Conservation (phyloP, 2,113 vertebrate species). For the Leptodactylus fuscus region DNA sequence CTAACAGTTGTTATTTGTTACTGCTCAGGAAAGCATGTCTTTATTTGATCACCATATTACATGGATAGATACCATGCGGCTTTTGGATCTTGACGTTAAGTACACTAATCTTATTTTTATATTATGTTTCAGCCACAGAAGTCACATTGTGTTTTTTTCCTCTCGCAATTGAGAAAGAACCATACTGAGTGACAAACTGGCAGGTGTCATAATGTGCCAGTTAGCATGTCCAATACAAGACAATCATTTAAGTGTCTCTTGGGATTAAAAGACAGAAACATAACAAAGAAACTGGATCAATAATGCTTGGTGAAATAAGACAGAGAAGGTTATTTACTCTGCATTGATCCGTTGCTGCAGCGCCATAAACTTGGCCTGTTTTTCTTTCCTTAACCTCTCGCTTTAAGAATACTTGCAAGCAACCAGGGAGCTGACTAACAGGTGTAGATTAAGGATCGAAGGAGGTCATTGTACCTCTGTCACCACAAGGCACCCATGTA, state of each 20-base stretch:
- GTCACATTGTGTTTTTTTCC: slow-evolving; percentile 12
- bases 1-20: background rate
- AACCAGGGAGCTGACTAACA: slow-evolving; percentile 95
- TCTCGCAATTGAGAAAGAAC: slow-evolving; percentile 61
- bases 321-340: slow-evolving; percentile 99
- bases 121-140: slow-evolving; percentile 27
- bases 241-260: slow-evolving; percentile 75
- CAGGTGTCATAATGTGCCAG: slow-evolving; percentile 82
- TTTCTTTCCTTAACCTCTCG: slow-evolving; percentile 99
- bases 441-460: slow-evolving; percentile 99
- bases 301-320: slow-evolving; percentile 98
- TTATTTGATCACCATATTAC: slow-evolving; percentile 12
- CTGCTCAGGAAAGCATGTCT: background rate
- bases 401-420: slow-evolving; percentile 93
- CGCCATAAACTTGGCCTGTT: slow-evolving; percentile 87
- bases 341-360: slow-evolving; percentile 95
- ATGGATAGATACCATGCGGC: background rate
- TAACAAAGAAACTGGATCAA: slow-evolving; percentile 90
- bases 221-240: slow-evolving; percentile 81
- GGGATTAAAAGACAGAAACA: slow-evolving; percentile 86
- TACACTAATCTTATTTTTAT: slow-evolving; percentile 42
- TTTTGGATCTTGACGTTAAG: slow-evolving; percentile 2
- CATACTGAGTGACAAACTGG: slow-evolving; percentile 77
- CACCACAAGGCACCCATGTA: slow-evolving; percentile 87
- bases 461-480: slow-evolving; percentile 91